Base-by-base conservation (phyloP, 2,113 vertebrate genomes). In the Cynocephalus volans region DNA sequence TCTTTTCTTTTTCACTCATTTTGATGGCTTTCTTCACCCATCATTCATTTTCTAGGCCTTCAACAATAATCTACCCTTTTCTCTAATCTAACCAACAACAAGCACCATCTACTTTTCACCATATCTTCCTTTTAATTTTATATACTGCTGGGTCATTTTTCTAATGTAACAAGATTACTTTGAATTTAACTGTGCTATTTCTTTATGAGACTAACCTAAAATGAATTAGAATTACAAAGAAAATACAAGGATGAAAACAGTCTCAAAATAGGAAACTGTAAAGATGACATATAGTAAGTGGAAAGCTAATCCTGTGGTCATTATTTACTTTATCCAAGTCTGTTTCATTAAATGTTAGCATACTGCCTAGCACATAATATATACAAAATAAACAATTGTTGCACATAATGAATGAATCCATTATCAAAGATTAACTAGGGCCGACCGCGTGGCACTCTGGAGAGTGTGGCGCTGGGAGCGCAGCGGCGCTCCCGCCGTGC, bases 141-240 rank as follows among this genome's bases (percentile, higher is more conserved):
- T 54, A 84, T 65, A 88, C 50, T 10, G 6, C 13, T 84, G 28
- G 58, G 24, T 72, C 60, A 89, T 75, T 96, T 96, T 94, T 92
- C 72, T 77, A 94, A 69, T 41, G 18, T 70, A 95, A 69, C 17
- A 92, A 93, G 52, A 85, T 89, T 58, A 82, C 33, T 96, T 60
- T 89, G 41, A 92, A 75, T 81, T 62, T 73, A 41, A 41, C 41
- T 41, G 28, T 81, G 19, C 31, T 26, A 93, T 58, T 70, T 95
- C 56, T 93, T 62, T 75, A 65, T 88, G 24, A 73, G 14, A 67
- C 41, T 80, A 95, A 62, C 36, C 77, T 88, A 65, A 83, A 64
- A 79, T 60, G 52, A 85, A 70, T 18, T 89, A 69, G 79, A 17
- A 70, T 93, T 88, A 88, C 56, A 95, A 76, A 73, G 31, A 90